Evolutionary conservation across 1,140 invertebrate genomes (phyloP), one percentile per base, ranked within the genome.

Genomic region (Contarinia nasturtii): DNA sequence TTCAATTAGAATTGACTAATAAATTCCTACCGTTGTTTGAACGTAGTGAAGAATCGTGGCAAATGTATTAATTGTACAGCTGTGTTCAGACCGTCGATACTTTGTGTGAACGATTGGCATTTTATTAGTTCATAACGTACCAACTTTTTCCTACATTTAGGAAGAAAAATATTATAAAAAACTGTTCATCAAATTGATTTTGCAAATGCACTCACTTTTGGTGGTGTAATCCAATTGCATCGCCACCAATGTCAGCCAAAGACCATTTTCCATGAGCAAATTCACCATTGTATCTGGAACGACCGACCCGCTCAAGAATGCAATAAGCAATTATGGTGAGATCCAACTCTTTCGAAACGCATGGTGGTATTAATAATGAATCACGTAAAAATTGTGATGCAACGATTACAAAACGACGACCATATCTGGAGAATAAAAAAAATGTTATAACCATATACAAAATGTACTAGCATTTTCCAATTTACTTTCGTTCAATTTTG

Each of bases 241-340:
- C 22, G 44, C 14, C 19, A 7, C 44, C 19, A 33, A 22, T 27
- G 18, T 45, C 44, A 7, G 12, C 22, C 27, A 44, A 22, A 48
- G 38, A 80, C 58, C 50, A 58, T 51, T 74, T 73, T 34, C 82
- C 82, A 33, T 73, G 68, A 14, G 80, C 83, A 7, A 79, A 65
- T 60, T 82, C 80, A 0, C 85, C 84, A 52, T 73, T 69, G 47
- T 74, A 69, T 15, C 85, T 67, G 18, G 75, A 63, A 51, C 82
- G 69, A n/a, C 80, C 86, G 48, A 90, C 76, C 55, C 76, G 63
- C 66, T 90, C 86, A 22, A 86, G 60, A 19, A 88, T 67, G 52
- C 77, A 78, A 56, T 84, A 90, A 51, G 77, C 75, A 8, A 70
- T 60, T 3, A 70, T 45, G 1, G 66, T 66, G 15, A 84, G 48